Evolutionary conservation across 2,888 invertebrate genomes (phyloP).

Genomic region (Stenurella melanura): DNA sequence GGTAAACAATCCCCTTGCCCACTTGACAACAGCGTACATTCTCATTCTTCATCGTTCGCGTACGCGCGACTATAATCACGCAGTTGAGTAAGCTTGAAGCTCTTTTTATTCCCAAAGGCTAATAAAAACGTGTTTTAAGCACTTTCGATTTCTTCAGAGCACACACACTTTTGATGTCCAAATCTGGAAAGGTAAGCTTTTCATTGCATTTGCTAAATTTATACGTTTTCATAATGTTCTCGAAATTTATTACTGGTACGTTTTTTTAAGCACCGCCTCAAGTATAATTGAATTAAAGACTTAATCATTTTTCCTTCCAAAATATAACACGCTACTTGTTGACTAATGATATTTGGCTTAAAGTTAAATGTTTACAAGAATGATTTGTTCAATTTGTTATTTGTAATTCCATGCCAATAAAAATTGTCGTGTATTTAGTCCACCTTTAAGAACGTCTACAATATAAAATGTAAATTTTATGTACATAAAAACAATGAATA

Average conservation of each 20-base stretch:
- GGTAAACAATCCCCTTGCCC: background rate
- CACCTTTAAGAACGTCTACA: too few species aligned
- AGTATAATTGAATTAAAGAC: too few species aligned
- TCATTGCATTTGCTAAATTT: slow-evolving; percentile 14
- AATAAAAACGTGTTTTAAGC: slow-evolving; percentile 6
- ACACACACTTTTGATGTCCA: slow-evolving; percentile 18
- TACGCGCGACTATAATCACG: background rate
- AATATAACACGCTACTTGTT: too few species aligned
- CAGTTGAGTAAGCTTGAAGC: background rate
- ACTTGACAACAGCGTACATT: background rate
- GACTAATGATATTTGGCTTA: too few species aligned
- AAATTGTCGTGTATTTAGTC: too few species aligned
- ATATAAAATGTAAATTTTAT: too few species aligned
- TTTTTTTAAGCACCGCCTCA: too few species aligned
- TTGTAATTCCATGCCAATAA: too few species aligned
- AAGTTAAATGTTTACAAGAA: too few species aligned
- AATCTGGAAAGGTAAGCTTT: slow-evolving; percentile 20
- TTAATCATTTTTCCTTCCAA: too few species aligned
- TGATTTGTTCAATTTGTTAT: too few species aligned
- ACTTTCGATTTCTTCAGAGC: slow-evolving; percentile 15
- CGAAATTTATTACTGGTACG: background rate
- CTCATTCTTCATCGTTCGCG: background rate
- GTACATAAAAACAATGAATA: too few species aligned
- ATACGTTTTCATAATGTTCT: slow-evolving; percentile 21
- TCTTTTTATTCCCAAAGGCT: background rate